Evolutionary conservation across 2,888 invertebrate genomes (phyloP).

Genomic region (Punctoribates punctum): DNA sequence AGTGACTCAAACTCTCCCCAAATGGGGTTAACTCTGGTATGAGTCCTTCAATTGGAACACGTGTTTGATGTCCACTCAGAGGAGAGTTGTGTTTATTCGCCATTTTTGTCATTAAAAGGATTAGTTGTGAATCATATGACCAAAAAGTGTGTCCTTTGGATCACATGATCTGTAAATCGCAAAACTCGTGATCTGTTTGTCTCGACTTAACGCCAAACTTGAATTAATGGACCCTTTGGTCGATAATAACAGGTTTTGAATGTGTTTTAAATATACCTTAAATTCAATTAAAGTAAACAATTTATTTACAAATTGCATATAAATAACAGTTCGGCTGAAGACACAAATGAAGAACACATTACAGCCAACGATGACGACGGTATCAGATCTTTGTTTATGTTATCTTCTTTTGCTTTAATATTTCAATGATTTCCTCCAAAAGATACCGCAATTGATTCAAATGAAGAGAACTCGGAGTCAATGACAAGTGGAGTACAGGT

Average conservation of each 20-base stretch:
- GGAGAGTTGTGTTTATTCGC: not conserved
- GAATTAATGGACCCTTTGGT: conserved; percentile 12
- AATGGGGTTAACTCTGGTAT: not conserved
- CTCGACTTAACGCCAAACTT: not conserved
- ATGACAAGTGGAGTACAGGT: not conserved
- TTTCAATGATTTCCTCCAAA: not conserved
- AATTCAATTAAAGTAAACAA: conserved; percentile 1
- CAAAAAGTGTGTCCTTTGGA: not conserved
- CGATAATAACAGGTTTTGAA: conserved; percentile 22
- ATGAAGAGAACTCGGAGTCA: conserved; percentile 21
- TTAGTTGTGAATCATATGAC: not conserved
- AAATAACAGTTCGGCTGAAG: conserved; percentile 10
- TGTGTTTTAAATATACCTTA: not conserved
- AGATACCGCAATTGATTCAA: conserved; percentile 16
- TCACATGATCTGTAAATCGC: conserved; percentile 21
- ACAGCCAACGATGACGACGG: conserved; percentile 12
- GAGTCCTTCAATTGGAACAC: not conserved
- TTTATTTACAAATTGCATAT: not conserved
- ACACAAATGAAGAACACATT: conserved; percentile 19
- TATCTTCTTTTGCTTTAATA: not conserved
- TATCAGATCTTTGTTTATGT: not conserved
- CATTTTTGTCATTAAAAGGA: conserved; percentile 3
- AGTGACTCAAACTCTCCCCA: too few relatives aligned
- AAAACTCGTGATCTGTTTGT: conserved; percentile 9
- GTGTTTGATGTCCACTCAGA: not conserved